Evolutionary conservation across 2,888 invertebrate species (phyloP), one percentile per base, ranked within the genome.

Genomic region (Acrobeloides nanus): DNA sequence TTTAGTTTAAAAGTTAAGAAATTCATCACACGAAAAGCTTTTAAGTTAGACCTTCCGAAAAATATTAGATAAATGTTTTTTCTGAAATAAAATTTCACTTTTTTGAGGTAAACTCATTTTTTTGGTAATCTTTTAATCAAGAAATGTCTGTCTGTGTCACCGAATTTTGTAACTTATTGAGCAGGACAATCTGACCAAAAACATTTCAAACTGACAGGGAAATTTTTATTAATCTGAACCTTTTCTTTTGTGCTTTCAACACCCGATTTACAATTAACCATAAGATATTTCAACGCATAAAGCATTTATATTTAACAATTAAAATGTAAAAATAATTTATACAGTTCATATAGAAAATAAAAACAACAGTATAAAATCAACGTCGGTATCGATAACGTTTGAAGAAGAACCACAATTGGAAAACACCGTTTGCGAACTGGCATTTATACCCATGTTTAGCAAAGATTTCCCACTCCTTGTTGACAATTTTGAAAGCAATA

Each of bases 391-490:
- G 81, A 75, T 95, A 95, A 62, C 93, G 81, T 77, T 97, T 97
- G 79, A 99, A 99, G 75, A 95, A 95, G 78, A 97, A 99, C 95
- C 97, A 99, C 29, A 99, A 79, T 75, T 99, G 97, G 75, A 99
- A 95, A 64, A 97, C 95, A 74, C 95, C 95, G 77, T 99, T 97
- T 75, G 93, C 92, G 79, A 99, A 99, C 77, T 99, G 97, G 75
- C 95, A 95, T 41, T 93, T 82, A 76, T 95, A 99, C 23, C 97
- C 95, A 57, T 55, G 46, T 35, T 61, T 57, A 41, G 48, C 44
- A 43, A 53, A 51, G 20, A 61, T 59, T 76, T 99, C 97, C 97
- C 97, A 97, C 77, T 99, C 97, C 55, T 95, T 81, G 76, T 92
- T 93, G 1, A 99, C 95, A 55, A 97, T 57, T 51, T 72, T 72